Percentiles rank a stretch among this genome's conserved stretches.
Evolutionary conservation across 2,797 vertebrate genomes (phyloP).

Genomic region (Eremophila alpestris): DNA sequence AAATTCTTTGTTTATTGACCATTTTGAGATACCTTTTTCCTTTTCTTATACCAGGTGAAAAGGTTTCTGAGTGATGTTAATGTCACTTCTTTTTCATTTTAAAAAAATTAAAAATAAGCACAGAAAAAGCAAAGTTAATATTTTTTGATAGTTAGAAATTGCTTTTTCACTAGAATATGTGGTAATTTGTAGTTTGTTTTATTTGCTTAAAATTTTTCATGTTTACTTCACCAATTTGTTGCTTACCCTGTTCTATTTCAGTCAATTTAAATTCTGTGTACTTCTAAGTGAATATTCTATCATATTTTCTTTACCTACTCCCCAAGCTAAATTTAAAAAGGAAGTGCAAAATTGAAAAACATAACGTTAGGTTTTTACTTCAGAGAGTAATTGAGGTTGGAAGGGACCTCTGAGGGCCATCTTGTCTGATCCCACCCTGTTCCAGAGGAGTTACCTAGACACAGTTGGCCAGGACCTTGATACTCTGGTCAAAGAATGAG

Average conservation of each 20-base stretch:
- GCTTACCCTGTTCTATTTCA: not conserved
- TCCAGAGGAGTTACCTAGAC: not conserved
- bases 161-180: not conserved
- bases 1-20: not conserved
- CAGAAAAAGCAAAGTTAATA: not conserved
- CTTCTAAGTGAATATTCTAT: not conserved
- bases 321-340: not conserved
- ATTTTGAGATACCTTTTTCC: not conserved
- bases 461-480: not conserved
- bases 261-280: not conserved
- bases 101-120: not conserved
- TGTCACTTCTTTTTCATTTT: not conserved
- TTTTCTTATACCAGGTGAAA: not conserved
- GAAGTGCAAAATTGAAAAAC: not conserved
- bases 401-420: not conserved
- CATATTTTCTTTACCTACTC: not conserved
- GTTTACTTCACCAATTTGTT: not conserved
- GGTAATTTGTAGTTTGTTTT: not conserved
- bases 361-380: not conserved
- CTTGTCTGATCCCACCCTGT: not conserved
- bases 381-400: not conserved
- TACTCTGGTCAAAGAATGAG: not conserved
- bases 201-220: not conserved
- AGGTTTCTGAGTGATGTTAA: not conserved
- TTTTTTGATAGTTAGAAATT: not conserved